Percentiles rank a stretch among this genome's conserved stretches.
Evolutionary conservation across 2,888 invertebrate genomes (phyloP).

Genomic region (Phortica okadai): DNA sequence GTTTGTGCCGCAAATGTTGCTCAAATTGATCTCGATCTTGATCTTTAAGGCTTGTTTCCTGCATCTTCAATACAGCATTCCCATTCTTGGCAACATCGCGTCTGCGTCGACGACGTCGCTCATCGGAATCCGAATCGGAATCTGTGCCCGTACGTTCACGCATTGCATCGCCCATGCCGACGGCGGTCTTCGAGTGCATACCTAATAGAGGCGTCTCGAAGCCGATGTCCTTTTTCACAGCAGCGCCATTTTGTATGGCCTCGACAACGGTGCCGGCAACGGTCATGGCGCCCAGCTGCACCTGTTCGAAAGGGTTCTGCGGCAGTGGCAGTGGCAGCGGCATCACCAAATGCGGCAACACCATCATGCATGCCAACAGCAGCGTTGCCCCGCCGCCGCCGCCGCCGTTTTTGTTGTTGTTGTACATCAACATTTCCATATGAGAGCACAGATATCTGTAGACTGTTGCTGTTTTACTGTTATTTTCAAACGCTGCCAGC

Average conservation of each 20-base stretch:
- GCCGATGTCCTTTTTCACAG: slow-evolving; percentile 39
- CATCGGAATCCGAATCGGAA: slow-evolving; percentile 40
- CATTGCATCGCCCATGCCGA: slow-evolving; percentile 62
- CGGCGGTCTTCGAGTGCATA: slow-evolving; percentile 46
- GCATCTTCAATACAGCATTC: not conserved
- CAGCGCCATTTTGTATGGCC: slow-evolving; percentile 52
- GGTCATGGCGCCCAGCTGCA: slow-evolving; percentile 50
- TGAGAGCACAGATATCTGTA: slow-evolving; percentile 44
- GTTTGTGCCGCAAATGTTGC: slow-evolving; percentile 43
- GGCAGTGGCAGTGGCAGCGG: slow-evolving; percentile 35
- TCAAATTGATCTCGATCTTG: not conserved
- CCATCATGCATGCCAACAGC: slow-evolving; percentile 4
- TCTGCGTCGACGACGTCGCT: slow-evolving; percentile 50
- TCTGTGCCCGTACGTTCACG: slow-evolving; percentile 21
- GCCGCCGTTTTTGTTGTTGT: slow-evolving; percentile 42
- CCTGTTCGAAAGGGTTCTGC: slow-evolving; percentile 51
- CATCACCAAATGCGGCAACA: slow-evolving; percentile 45
- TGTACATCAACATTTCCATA: not conserved
- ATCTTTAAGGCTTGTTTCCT: not conserved
- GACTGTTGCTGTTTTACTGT: no score
- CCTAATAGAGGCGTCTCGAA: slow-evolving; percentile 51
- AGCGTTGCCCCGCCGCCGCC: not conserved
- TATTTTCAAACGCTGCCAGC: not conserved
- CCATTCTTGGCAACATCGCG: not conserved
- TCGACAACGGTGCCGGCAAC: slow-evolving; percentile 53